Evolutionary conservation across 1,140 invertebrate genomes (phyloP), one percentile per base, ranked within the genome.

Genomic region (Pantala flavescens): DNA sequence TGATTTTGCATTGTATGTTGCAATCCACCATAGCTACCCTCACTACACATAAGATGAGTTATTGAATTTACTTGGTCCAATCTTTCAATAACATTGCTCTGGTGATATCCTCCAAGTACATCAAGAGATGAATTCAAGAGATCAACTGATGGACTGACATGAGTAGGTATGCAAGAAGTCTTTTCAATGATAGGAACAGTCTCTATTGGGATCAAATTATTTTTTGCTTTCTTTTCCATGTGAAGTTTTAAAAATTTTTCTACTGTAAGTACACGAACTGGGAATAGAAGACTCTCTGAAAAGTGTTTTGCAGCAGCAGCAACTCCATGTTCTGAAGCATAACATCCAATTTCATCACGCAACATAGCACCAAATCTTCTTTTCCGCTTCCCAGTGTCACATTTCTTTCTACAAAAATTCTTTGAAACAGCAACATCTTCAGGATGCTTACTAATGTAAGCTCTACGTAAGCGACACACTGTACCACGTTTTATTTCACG

Each of bases 321-420:
- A 23, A 82, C 71, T 11, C 82, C 81, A 74, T 77, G 79, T 21
- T 79, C 76, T 70, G 76, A 76, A 55, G 81, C 82, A 78, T 77
- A 82, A 42, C 78, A 76, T 23, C 80, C 82, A 63, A 83, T 83
- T 76, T 82, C 81, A 71, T 80, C 79, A 75, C 80, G 81, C 5
- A 80, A 71, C 63, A 79, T 76, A n/a, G 80, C 77, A 11, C 78
- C 79, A 73, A 81, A 83, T 43, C 75, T 43, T 63, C n/a, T 63
- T 21, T 63, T 63, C 49, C 49, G 14, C 12, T 21, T 16, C 5
- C 5, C 49, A 3, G n/a, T 21, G 16, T 63, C 49, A 19, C 49
- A 16, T 63, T 63, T 63, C 49, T 63, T 63, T 36, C 9, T 36
- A 36, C 28, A 36, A 36, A 36, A 36, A 36, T 9, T 36, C 9